Percentiles rank a stretch among this genome's conserved stretches.
phyloP scores from a whole-genome alignment of 23 tunicate genomes.

The Oikopleura dioica region DNA sequence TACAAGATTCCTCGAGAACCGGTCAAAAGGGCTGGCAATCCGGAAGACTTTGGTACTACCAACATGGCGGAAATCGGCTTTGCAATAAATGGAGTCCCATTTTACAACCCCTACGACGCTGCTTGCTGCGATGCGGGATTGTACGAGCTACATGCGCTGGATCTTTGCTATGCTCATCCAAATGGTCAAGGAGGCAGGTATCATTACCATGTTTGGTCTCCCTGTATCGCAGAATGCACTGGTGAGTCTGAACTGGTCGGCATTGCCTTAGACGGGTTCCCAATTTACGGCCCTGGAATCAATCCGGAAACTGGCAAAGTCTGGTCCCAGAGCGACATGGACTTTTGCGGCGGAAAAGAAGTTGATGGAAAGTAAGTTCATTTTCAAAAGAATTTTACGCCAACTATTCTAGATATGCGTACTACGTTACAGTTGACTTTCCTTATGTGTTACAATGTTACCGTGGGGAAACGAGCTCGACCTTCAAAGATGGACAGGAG shows the following conservation, averaged over 20 bases:
- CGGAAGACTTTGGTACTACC: background rate
- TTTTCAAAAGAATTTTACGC: too few species aligned
- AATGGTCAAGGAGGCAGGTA: background rate
- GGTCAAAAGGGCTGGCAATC: background rate
- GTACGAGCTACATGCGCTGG: background rate
- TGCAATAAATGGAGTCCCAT: background rate
- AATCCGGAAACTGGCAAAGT: background rate
- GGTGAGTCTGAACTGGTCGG: background rate
- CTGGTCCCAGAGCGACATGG: background rate
- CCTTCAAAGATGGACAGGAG: too few species aligned
- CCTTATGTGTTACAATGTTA: background rate
- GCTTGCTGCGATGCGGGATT: slow-evolving; percentile 3
- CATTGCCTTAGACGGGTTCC: background rate
- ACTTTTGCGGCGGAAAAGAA: background rate
- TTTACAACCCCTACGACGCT: background rate
- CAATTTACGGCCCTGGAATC: slow-evolving; percentile 1
- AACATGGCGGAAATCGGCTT: background rate
- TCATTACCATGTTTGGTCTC: background rate
- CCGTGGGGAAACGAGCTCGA: slow-evolving; percentile 2
- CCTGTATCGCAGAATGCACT: background rate
- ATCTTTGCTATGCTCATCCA: slow-evolving; percentile 12
- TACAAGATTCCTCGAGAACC: background rate
- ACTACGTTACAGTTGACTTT: background rate
- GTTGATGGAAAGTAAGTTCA: slow-evolving; percentile 6
- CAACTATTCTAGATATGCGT: too few species aligned